phyloP scores from a whole-genome alignment of 2,888 invertebrate genomes.

The Lamproptera curius region DNA sequence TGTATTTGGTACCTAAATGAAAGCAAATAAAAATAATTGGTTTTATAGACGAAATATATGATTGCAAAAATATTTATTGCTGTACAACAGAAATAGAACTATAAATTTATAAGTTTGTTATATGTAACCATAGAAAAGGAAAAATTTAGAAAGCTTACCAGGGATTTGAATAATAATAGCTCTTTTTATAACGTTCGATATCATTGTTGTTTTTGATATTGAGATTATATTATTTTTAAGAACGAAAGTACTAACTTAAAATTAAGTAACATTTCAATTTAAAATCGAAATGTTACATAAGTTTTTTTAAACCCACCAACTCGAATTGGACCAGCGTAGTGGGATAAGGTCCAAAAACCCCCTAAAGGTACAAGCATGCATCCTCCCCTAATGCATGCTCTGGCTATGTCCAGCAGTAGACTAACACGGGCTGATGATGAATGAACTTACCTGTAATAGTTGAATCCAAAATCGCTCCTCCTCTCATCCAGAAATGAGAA shows the following conservation, averaged over 20 bases:
- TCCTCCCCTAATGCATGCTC: too few relatives aligned
- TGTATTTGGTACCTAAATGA: conserved; percentile 32
- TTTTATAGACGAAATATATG: too few relatives aligned
- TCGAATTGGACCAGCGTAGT: too few relatives aligned
- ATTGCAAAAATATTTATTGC: too few relatives aligned
- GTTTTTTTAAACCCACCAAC: neutral
- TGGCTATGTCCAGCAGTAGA: too few relatives aligned
- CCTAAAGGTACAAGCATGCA: neutral
- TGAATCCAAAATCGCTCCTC: conserved; percentile 65
- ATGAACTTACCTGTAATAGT: conserved; percentile 76
- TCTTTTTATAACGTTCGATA: too few relatives aligned
- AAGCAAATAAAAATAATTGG: neutral
- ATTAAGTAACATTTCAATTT: neutral
- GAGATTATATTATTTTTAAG: neutral
- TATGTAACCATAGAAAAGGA: too few relatives aligned
- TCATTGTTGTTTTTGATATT: too few relatives aligned
- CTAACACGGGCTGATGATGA: neutral
- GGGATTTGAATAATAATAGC: too few relatives aligned
- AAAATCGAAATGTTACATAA: neutral
- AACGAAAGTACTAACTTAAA: neutral
- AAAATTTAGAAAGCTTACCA: too few relatives aligned
- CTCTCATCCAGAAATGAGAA: conserved; percentile 43
- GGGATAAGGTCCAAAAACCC: neutral
- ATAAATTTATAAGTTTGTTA: too few relatives aligned
- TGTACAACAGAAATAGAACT: too few relatives aligned